These are phyloP conservation scores for Pempheris klunzingeri DNA, from an alignment of 2,797 vertebrate species.

Conservation along the genomic window DNA sequence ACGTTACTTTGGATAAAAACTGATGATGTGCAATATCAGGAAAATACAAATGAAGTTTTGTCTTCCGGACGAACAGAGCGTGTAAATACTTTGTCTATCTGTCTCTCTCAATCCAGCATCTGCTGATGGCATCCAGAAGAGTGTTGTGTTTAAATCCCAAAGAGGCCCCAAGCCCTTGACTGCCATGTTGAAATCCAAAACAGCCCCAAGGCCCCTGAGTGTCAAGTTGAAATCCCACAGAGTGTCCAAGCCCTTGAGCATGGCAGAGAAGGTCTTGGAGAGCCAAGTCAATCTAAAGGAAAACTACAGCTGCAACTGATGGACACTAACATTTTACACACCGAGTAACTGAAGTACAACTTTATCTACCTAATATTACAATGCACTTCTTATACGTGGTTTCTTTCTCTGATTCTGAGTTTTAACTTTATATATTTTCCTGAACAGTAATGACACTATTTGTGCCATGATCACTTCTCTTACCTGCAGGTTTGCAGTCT, in stretches of 20 bases:
- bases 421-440: neutral
- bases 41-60: conserved; percentile 15
- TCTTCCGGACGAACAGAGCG: neutral
- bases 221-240: conserved; percentile 13
- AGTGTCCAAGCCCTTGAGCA: neutral
- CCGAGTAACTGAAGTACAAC: neutral
- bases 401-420: neutral
- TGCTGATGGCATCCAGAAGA: conserved; percentile 36
- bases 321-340: neutral
- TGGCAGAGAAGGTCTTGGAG: conserved; percentile 15
- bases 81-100: conserved; percentile 28
- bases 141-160: conserved; percentile 22
- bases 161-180: conserved; percentile 5
- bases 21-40: neutral
- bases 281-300: conserved; percentile 24
- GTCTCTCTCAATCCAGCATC: conserved; percentile 53
- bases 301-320: conserved; percentile 75
- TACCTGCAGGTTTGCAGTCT: neutral
- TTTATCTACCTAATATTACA: neutral
- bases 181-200: conserved; percentile 25
- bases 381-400: neutral
- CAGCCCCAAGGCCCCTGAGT: neutral
- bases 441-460: conserved; percentile 2
- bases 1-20: neutral
- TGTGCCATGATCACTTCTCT: conserved; percentile 18